A percentile compares a stretch with the other conserved stretches of the same genome.
These are phyloP conservation scores for Odontophorus gujanensis DNA, from an alignment of 2,113 vertebrate genomes.

Conservation along the genomic window DNA sequence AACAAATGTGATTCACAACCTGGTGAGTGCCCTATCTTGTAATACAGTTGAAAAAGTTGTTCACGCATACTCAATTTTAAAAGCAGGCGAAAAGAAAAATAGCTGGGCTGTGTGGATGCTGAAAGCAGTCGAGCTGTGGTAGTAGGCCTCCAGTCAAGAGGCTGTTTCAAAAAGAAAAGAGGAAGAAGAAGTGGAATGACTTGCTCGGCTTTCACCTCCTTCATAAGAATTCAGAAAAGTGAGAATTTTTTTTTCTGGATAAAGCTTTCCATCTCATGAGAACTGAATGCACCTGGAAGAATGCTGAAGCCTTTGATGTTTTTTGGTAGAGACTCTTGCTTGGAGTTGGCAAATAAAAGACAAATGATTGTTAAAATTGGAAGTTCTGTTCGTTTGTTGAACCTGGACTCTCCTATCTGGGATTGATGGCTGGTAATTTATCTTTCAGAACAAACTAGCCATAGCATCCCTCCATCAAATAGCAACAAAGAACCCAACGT, in stretches of 20 bases:
- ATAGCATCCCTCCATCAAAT: background rate
- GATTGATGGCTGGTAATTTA: background rate
- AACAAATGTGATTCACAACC: conserved; percentile 97
- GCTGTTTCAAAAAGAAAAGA: background rate
- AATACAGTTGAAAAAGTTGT: background rate
- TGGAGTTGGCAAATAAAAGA: background rate
- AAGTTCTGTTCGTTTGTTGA: background rate
- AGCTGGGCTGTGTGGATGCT: background rate
- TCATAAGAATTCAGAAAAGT: background rate
- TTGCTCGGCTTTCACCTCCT: background rate
- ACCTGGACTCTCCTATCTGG: background rate
- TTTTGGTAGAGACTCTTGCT: background rate
- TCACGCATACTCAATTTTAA: background rate
- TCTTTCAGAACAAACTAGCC: background rate
- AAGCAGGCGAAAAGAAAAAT: background rate
- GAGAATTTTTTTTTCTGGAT: background rate
- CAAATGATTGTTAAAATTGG: background rate
- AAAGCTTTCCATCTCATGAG: background rate
- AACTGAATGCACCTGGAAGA: background rate
- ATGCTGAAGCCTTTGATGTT: background rate
- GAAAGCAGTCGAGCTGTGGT: background rate
- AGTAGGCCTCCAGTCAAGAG: background rate
- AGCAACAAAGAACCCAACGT: background rate
- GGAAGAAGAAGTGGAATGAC: background rate
- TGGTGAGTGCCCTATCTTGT: conserved; percentile 82